Conservation (phyloP, 1,140 invertebrate species). For the Aphidius gifuensis region DNA sequence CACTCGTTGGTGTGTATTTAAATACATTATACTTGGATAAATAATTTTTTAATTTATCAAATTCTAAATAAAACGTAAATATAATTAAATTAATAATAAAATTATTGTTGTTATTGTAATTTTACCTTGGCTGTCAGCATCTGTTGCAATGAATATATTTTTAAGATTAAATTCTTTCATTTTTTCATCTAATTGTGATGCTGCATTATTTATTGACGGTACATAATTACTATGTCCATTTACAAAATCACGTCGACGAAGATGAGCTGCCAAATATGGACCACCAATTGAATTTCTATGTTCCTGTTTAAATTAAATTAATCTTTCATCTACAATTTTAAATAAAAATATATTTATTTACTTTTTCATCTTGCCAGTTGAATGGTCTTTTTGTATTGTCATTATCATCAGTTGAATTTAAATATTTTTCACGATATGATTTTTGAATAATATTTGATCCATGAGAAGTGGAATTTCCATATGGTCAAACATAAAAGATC, state of each 20-base stretch:
- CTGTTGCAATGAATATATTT: constrained; percentile 79
- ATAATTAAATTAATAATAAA: neutral
- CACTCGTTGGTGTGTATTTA: constrained; percentile 52
- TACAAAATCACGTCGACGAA: constrained; percentile 82
- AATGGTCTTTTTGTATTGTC: constrained; percentile 60
- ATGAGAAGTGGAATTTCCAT: constrained; percentile 87
- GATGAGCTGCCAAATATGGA: constrained; percentile 77
- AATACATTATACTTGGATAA: constrained; percentile 53
- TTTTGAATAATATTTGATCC: constrained; percentile 77
- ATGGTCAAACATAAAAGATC: constrained; percentile 76
- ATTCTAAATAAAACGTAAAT: constrained; percentile 49
- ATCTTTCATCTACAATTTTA: too few species aligned
- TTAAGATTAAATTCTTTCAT: constrained; percentile 62
- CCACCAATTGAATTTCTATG: constrained; percentile 62
- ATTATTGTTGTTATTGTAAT: too few species aligned
- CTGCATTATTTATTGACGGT: constrained; percentile 69
- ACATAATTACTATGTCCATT: constrained; percentile 64
- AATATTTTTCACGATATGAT: constrained; percentile 65
- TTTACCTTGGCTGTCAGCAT: constrained; percentile 59
- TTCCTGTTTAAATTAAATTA: constrained; percentile 31
- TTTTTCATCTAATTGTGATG: constrained; percentile 65
- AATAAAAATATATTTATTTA: constrained; percentile 27
- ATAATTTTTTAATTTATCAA: constrained; percentile 51
- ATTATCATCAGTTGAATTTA: constrained; percentile 67
- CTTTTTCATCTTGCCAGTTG: constrained; percentile 67